phyloP scores from a whole-genome alignment of 2,888 invertebrate genomes.

The Drosophila kambysellisi region DNA sequence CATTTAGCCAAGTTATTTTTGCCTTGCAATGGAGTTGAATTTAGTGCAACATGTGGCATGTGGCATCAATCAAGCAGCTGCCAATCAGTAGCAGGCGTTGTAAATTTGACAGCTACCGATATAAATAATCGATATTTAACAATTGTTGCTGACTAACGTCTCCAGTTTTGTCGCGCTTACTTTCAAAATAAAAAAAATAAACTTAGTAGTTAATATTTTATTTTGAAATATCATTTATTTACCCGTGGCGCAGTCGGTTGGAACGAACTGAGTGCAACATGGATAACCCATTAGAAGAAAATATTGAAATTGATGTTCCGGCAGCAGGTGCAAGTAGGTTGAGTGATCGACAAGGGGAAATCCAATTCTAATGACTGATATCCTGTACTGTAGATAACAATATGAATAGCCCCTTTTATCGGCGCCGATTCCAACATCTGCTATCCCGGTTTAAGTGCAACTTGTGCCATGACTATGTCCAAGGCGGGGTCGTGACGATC shows the following conservation, averaged over 20 bases:
- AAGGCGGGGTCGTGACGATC: slow-evolving; percentile 56
- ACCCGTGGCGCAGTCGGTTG: background rate
- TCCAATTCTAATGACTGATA: background rate
- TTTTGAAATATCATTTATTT: background rate
- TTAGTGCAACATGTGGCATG: slow-evolving; percentile 40
- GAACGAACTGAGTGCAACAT: background rate
- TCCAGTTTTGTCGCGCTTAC: background rate
- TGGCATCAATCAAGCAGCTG: slow-evolving; percentile 48
- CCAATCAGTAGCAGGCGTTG: slow-evolving; percentile 48
- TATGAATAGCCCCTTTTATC: background rate
- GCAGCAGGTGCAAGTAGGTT: background rate
- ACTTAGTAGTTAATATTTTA: background rate
- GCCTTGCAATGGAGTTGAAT: slow-evolving; percentile 15
- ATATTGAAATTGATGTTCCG: background rate
- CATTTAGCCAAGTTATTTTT: slow-evolving; percentile 59
- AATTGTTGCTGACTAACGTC: background rate
- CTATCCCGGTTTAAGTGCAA: slow-evolving; percentile 37
- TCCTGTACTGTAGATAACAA: background rate
- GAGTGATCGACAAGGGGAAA: no score
- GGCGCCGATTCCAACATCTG: background rate
- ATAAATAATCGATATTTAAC: background rate
- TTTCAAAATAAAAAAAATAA: background rate
- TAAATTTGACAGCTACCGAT: background rate
- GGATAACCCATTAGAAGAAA: background rate
- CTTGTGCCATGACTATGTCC: slow-evolving; percentile 27